Evolutionary conservation across 2,113 vertebrate species (phyloP), one percentile per base, ranked within the genome.

Genomic region (Crocuta crocuta): DNA sequence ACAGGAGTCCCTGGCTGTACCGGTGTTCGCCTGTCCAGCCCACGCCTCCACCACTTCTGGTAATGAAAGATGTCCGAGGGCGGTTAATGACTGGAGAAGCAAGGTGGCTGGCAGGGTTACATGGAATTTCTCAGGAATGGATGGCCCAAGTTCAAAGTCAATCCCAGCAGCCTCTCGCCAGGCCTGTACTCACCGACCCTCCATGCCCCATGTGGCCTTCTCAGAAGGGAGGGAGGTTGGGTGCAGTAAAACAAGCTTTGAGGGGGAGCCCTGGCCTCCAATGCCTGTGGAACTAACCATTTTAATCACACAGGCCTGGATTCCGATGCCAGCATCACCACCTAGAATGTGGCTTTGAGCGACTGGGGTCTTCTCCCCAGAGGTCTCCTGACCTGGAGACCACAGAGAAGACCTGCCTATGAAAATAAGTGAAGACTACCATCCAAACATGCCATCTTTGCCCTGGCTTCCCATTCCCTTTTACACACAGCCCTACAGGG

Each of bases 61-160:
- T 11, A 86, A 98, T 81, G 73, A 85, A 61, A 92, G 93, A 89
- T 2, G 31, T 45, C 39, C 48, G 50, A 10, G 24, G 11, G 3
- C 6, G 33, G 28, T 39, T 24, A 61, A 13, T 9, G 31, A 28
- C 6, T 21, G 53, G 24, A 15, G 0, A 0, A 5, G 17, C 13
- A 23, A n/a, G 2, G 1, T 31, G 0, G 0, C 48, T 50, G 23
- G 3, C 21, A 10, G 10, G 53, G 53, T 76, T 28, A 45, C 70
- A 39, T 8, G 58, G 80, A 50, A 45, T 76, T 43, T 17, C 74
- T 48, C 13, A 16, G 74, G 13, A 10, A 76, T 1, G 48, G n/a
- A 28, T 3, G 16, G 35, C 5, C 50, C 78, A 66, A 45, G 58
- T 39, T 83, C 24, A 53, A 12, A 23, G 10, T n/a, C 31, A 85